Base-by-base conservation (phyloP, 2,888 invertebrate species). In the Ernsta delagoae region DNA sequence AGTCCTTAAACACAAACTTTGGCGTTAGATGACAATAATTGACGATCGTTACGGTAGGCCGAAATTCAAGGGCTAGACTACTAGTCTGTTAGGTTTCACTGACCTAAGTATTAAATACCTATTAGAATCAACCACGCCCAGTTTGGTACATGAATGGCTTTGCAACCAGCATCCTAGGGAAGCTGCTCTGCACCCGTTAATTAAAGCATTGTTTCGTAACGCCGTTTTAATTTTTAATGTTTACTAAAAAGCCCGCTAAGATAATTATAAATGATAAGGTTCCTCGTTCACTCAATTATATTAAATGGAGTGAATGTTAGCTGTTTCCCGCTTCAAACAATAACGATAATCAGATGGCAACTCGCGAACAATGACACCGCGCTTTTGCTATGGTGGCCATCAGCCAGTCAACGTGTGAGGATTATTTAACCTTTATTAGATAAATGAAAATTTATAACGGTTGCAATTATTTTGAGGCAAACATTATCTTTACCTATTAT, bases 271-370 rank as follows among this genome's bases (percentile, higher is more conserved):
- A 86, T 89, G 89, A 89, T 90, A 90, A 86, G 83, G 84, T 86
- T 90, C 89, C 90, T 87, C 89, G 86, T 87, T 89, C 87, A 82
- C 87, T 88, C 88, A 91, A 90, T 92, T 91, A 88, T 87, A 88
- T 86, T 85, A 89, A 92, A 89, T 91, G 87, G 86, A 89, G 90
- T 90, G 89, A 92, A 88, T 83, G 89, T 82, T 81, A 81, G 82
- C 83, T 81, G 86, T 87, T 92, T 89, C 89, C 90, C 90, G 89
- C 85, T 89, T 86, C 81, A 83, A 91, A 92, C 92, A 92, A 92
- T 91, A 87, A 91, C 86, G 78, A 85, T 86, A 86, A 90, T 91
- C 90, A 85, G 87, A 85, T 79, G 81, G 83, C 79, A 88, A 89
- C 89, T 88, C 81, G 83, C 83, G 86, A 88, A 89, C 90, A 92